Conservation (phyloP, 64 coral and sea anemone species). For the Stylophora pistillata region DNA sequence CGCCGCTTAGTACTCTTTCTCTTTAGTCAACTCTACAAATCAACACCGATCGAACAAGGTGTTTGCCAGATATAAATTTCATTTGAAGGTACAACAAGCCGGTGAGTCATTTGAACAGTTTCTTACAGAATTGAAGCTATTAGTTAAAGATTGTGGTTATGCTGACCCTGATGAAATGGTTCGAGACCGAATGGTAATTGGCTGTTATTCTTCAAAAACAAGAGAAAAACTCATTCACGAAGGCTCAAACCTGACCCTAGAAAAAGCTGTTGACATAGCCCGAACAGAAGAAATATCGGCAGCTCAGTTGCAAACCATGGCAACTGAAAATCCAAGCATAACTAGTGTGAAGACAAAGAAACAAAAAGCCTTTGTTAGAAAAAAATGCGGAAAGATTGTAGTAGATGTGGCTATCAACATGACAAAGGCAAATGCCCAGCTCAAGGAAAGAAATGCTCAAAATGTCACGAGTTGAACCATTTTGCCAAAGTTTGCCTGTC, state of each 20-base stretch:
- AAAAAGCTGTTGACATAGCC: conserved; percentile 41
- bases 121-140: neutral
- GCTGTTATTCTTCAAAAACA: conserved; percentile 42
- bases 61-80: conserved; percentile 52
- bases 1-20: too few relatives aligned
- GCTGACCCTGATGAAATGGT: conserved; percentile 50
- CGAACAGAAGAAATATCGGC: conserved; percentile 26
- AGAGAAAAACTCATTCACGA: conserved; percentile 47
- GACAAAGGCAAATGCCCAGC: conserved; percentile 51
- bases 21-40: too few relatives aligned
- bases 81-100: neutral
- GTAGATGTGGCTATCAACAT: conserved; percentile 1
- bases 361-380: neutral
- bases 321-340: neutral
- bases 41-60: conserved; percentile 57
- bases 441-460: conserved; percentile 44
- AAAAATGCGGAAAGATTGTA: conserved; percentile 37
- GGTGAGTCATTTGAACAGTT: conserved; percentile 39
- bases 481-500: conserved; percentile 8
- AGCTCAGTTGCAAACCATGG: conserved; percentile 31
- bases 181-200: conserved; percentile 52
- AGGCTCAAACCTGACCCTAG: conserved; percentile 37
- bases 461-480: conserved; percentile 54
- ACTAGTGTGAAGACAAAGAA: conserved; percentile 2
- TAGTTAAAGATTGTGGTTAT: conserved; percentile 43